Percentiles rank a stretch among this genome's conserved stretches.
Conservation (phyloP, 2,888 invertebrate genomes). For the Leucozona laternaria region DNA sequence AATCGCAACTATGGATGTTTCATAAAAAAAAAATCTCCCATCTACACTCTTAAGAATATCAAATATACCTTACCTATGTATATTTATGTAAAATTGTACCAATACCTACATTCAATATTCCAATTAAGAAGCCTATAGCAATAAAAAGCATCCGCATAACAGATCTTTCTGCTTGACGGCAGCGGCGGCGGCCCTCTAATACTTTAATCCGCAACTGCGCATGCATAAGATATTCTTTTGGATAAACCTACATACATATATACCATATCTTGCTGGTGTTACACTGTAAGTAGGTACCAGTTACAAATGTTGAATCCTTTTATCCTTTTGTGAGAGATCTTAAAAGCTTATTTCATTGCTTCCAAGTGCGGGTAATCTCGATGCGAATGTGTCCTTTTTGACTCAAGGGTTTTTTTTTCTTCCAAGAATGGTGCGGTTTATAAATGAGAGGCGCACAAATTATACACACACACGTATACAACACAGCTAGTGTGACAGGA, state of each 20-base stretch:
- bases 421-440: not conserved
- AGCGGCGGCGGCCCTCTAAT: not conserved
- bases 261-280: not conserved
- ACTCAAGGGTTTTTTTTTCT: constrained; percentile 38
- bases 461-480: not conserved
- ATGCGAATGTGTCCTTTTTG: constrained; percentile 57
- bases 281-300: constrained; percentile 32
- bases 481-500: constrained; percentile 34
- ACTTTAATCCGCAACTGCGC: not conserved
- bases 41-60: too few species aligned
- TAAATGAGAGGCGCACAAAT: constrained; percentile 14
- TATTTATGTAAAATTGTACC: not conserved
- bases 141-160: not conserved
- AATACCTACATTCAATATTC: not conserved
- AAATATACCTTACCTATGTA: too few species aligned
- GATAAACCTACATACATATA: not conserved
- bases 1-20: too few species aligned
- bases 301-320: constrained; percentile 67
- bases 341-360: constrained; percentile 64
- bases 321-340: constrained; percentile 55
- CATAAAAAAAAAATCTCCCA: too few species aligned
- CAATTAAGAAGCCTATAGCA: not conserved
- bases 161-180: not conserved
- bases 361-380: constrained; percentile 54
- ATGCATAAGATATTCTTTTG: not conserved